phyloP scores from a whole-genome alignment of 2,797 vertebrate species.

The Heliangelus exortis region DNA sequence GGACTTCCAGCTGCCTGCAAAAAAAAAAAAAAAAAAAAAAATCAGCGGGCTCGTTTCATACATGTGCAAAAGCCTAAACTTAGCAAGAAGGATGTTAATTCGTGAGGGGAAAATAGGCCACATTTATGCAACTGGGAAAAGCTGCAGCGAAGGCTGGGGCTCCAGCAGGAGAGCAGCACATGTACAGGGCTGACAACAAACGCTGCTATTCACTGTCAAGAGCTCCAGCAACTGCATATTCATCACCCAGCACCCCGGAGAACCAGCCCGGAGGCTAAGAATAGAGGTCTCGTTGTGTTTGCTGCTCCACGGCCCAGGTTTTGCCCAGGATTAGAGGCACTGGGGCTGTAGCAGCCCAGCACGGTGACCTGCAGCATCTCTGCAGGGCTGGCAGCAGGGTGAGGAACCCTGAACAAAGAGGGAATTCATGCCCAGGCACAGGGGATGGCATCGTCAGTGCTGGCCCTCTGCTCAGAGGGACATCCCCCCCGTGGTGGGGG shows the following conservation, averaged over 20 bases:
- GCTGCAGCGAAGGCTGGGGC: slow-evolving; percentile 24
- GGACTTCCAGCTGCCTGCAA: slow-evolving; percentile 34
- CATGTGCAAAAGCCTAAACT: slow-evolving; percentile 36
- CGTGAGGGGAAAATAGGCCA: slow-evolving; percentile 51
- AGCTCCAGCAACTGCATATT: slow-evolving; percentile 35
- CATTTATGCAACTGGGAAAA: slow-evolving; percentile 65
- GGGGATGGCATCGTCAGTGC: slow-evolving; percentile 45
- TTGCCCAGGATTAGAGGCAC: background rate
- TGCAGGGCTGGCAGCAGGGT: background rate
- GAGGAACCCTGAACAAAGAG: background rate
- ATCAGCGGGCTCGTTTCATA: slow-evolving; percentile 21
- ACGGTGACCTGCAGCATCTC: slow-evolving; percentile 8
- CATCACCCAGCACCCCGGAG: background rate
- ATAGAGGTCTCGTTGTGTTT: slow-evolving; percentile 20
- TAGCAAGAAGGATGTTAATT: slow-evolving; percentile 53
- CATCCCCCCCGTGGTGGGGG: background rate
- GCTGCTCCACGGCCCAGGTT: background rate
- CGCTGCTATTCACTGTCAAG: background rate
- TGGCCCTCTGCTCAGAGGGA: slow-evolving; percentile 19
- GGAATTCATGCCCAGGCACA: slow-evolving; percentile 12
- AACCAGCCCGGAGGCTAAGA: background rate
- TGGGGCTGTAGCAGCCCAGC: background rate
- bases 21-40: slow-evolving; percentile 21
- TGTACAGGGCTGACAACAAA: background rate
- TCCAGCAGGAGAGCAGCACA: background rate